A percentile compares a stretch with the other conserved stretches of the same genome.
phyloP scores from a whole-genome alignment of 2,113 vertebrate genomes.

The Siphamia tubifer region DNA sequence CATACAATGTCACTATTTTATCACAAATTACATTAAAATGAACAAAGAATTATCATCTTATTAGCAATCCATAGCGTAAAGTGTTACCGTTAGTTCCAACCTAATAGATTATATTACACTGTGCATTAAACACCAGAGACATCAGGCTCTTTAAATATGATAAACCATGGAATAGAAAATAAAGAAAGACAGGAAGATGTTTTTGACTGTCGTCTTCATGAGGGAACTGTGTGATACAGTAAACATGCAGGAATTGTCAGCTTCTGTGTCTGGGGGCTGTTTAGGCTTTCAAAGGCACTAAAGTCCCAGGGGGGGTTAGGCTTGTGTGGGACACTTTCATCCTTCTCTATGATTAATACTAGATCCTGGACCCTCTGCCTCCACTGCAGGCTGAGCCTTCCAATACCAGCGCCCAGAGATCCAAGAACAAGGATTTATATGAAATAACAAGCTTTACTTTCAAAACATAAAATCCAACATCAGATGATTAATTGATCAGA shows the following conservation, averaged over 20 bases:
- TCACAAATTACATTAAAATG: too few species aligned
- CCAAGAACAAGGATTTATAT: slow-evolving; percentile 13
- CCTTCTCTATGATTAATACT: slow-evolving; percentile 50
- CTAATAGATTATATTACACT: too few species aligned
- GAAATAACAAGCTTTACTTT: slow-evolving; percentile 17
- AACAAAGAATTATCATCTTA: too few species aligned
- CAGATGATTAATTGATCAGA: slow-evolving; percentile 59
- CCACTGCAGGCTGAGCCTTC: slow-evolving; percentile 20
- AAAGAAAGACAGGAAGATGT: neutral
- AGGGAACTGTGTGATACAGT: slow-evolving; percentile 37
- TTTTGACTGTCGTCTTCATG: slow-evolving; percentile 16
- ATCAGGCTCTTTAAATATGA: slow-evolving; percentile 7
- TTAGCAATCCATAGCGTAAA: too few species aligned
- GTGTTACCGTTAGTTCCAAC: too few species aligned
- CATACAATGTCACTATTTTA: too few species aligned
- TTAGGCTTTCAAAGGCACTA: slow-evolving; percentile 51
- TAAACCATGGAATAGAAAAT: neutral
- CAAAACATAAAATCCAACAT: slow-evolving; percentile 33
- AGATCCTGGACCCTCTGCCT: neutral
- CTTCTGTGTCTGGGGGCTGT: slow-evolving; percentile 33
- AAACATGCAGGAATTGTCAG: slow-evolving; percentile 48
- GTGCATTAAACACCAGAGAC: neutral
- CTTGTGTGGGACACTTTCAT: slow-evolving; percentile 61
- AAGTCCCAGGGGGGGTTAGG: slow-evolving; percentile 29
- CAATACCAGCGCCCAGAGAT: slow-evolving; percentile 17